A percentile compares a stretch with the other conserved stretches of the same genome.
phyloP scores from a whole-genome alignment of 2,797 vertebrate species.

The Centroberyx gerrardi region DNA sequence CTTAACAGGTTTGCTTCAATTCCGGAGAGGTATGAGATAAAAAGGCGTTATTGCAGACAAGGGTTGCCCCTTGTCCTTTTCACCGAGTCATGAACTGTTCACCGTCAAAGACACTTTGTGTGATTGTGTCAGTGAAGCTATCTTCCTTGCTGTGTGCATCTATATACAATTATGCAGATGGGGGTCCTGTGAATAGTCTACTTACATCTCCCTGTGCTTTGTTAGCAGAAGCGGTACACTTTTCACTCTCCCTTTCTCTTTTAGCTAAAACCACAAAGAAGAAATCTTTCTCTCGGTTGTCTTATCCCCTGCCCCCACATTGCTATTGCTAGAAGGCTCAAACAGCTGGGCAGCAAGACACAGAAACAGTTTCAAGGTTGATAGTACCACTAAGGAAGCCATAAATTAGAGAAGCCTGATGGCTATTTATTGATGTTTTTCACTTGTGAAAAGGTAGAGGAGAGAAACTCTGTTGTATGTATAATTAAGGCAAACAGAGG shows the following conservation, averaged over 20 bases:
- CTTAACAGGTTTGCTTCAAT: constrained; percentile 45
- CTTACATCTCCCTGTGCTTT: constrained; percentile 27
- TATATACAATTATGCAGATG: constrained; percentile 13
- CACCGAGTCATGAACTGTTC: constrained; percentile 60
- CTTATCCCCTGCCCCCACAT: constrained; percentile 78
- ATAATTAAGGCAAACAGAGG: constrained; percentile 77
- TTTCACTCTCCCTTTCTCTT: constrained; percentile 37
- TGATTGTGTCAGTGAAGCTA: constrained; percentile 40
- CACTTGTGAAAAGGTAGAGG: constrained; percentile 55
- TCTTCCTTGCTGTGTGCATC: constrained; percentile 23
- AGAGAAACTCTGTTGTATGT: constrained; percentile 61
- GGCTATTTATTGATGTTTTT: constrained; percentile 85
- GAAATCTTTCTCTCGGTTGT: constrained; percentile 69
- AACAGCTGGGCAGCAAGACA: constrained; percentile 78
- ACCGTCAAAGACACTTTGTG: constrained; percentile 24
- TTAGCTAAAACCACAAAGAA: constrained; percentile 25
- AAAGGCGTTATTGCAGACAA: constrained; percentile 47
- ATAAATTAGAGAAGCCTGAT: constrained; percentile 86
- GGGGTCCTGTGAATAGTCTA: constrained; percentile 30
- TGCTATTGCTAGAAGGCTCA: constrained; percentile 54
- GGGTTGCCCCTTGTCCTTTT: constrained; percentile 75
- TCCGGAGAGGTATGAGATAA: constrained; percentile 56
- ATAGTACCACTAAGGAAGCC: constrained; percentile 87
- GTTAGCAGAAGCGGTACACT: constrained; percentile 7
- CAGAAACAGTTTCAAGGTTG: constrained; percentile 84